phyloP scores from a whole-genome alignment of 2,888 invertebrate species.

The Tipula vernalis region DNA sequence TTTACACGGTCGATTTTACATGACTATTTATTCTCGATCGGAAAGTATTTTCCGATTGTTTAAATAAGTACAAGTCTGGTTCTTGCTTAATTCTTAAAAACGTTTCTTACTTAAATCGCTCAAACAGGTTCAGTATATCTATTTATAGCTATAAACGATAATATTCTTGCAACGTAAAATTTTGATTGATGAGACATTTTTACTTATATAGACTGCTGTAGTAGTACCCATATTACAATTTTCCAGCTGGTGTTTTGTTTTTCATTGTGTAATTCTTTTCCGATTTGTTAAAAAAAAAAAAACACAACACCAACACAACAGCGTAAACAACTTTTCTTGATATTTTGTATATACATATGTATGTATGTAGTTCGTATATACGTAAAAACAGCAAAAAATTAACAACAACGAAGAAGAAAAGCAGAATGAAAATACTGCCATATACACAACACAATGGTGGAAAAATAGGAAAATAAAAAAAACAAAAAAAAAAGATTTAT shows the following conservation, averaged over 20 bases:
- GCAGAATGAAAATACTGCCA: background rate
- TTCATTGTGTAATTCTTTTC: background rate
- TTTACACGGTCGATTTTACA: no score
- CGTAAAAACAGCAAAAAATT: background rate
- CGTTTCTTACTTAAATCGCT: background rate
- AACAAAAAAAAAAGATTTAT: background rate
- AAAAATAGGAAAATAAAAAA: background rate
- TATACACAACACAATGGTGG: background rate
- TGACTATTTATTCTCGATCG: no score
- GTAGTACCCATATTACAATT: background rate
- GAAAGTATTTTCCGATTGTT: no score
- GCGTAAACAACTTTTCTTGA: background rate
- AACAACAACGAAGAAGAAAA: background rate
- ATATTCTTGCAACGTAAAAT: background rate
- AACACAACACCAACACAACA: background rate
- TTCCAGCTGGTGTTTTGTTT: slow-evolving; percentile 5
- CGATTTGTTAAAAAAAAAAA: background rate
- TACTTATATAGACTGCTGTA: background rate
- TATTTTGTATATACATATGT: no score
- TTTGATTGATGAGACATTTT: background rate
- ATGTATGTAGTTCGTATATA: no score
- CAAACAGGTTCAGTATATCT: background rate
- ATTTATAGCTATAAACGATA: background rate
- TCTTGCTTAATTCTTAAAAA: no score
- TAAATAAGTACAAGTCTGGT: no score